phyloP scores from a whole-genome alignment of 2,888 invertebrate species.

The Lapara coniferarum region DNA sequence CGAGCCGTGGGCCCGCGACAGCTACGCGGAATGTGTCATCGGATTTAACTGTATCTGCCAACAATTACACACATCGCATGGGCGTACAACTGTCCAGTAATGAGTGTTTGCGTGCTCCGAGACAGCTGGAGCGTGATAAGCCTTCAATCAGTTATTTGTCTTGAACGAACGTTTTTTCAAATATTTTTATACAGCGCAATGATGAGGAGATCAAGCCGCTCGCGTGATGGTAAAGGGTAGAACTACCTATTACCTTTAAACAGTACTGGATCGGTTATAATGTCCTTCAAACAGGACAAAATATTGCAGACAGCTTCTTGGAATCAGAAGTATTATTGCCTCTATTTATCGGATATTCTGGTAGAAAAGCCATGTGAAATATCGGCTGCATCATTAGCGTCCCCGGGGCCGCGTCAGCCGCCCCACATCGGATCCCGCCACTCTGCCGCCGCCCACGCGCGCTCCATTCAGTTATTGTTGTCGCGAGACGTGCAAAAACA shows the following conservation, averaged over 20 bases:
- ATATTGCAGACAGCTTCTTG: too few species aligned
- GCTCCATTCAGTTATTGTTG: background rate
- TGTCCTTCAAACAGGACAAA: too few species aligned
- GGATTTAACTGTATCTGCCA: slow-evolving; percentile 4
- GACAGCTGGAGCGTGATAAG: too few species aligned
- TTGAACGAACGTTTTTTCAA: background rate
- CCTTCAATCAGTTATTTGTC: background rate
- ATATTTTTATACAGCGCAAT: background rate
- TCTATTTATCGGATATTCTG: too few species aligned
- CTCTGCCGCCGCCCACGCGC: slow-evolving; percentile 11
- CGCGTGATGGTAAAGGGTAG: background rate
- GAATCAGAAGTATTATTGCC: too few species aligned
- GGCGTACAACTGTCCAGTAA: background rate
- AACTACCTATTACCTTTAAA: too few species aligned
- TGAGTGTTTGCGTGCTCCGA: background rate
- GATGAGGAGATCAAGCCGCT: background rate
- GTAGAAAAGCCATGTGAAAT: background rate
- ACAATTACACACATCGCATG: background rate
- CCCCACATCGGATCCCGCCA: background rate
- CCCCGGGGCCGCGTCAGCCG: background rate
- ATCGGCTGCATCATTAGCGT: background rate
- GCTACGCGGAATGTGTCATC: background rate
- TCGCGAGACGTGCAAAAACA: slow-evolving; percentile 8
- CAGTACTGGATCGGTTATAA: too few species aligned
- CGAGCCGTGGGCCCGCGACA: background rate